These are phyloP conservation scores for Verasper variegatus DNA, from an alignment of 2,113 vertebrate genomes.

Conservation along the genomic window DNA sequence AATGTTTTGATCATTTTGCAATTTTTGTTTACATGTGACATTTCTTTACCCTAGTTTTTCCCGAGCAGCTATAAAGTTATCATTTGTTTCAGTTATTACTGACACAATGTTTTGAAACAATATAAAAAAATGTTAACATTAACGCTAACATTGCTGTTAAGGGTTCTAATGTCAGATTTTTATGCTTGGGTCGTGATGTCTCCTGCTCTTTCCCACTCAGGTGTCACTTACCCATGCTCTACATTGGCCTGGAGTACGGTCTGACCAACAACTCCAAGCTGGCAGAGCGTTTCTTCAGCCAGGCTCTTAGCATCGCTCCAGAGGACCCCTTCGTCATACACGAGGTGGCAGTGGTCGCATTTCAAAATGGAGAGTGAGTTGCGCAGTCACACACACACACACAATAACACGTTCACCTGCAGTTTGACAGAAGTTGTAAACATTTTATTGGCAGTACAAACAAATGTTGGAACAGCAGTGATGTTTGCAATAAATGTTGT, in stretches of 20 bases:
- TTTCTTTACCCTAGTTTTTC: no score
- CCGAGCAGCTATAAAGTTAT: no score
- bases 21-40: no score
- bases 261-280: conserved; percentile 99
- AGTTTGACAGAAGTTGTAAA: background rate
- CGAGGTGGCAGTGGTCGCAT: conserved; percentile 97
- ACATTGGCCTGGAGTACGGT: conserved; percentile 97
- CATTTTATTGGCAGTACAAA: no score
- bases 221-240: conserved; percentile 97
- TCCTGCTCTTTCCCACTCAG: conserved; percentile 67
- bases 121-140: no score
- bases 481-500: no score
- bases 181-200: background rate
- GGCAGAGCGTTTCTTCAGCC: conserved; percentile 97
- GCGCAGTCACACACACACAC: background rate
- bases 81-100: no score
- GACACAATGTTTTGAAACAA: no score
- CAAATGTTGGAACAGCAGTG: no score
- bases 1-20: no score
- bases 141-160: no score
- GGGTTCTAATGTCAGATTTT: no score
- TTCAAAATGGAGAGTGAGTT: conserved; percentile 99
- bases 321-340: conserved; percentile 99
- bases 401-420: background rate
- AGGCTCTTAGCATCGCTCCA: conserved; percentile 96